Base-by-base conservation (phyloP, 64 coral and sea anemone genomes). In the Platygyra sinensis region DNA sequence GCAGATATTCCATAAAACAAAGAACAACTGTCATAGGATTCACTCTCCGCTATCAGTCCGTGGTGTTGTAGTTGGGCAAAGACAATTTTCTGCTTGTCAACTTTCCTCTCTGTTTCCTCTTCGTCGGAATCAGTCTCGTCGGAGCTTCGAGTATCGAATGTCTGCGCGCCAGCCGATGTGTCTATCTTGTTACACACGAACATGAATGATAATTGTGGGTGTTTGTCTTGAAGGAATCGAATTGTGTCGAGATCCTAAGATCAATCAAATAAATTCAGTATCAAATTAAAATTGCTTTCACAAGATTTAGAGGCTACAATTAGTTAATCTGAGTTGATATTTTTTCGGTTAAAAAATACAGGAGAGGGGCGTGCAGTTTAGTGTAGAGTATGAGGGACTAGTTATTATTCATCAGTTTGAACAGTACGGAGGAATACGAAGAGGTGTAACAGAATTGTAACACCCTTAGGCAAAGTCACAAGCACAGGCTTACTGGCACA, bases 151-250 rank as follows among this genome's bases (percentile, higher is more conserved):
- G 8, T 3, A 31, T 75, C 73, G 31, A 16, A 39, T 39, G 30
- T 0, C 27, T 38, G 14, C 3, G 78, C 78, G 20, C 16, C 30
- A 28, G 80, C 55, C 9, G 59, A 63, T 6, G 80, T 83, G 33
- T 91, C 90, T 3, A 91, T 72, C 57, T 91, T 91, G 55, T 77
- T 91, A 54, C 90, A 91, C 65, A 91, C 80, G 38, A 91, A 91
- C 73, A 77, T 76, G 62, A 91, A 73, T n/a, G 90, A 76, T 18
- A 86, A 36, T 14, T 91, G 50, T 30, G 90, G 90, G 28, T 86
- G 86, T 32, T 86, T 86, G 30, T 86, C 80, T 72, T 91, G 90
- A 18, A 91, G 69, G 80, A 71, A 52, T 28, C 81, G 67, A 52
- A 91, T 91, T 60, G 90, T 91, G 15, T 54, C 63, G 24, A 32